Evolutionary conservation across 2,113 vertebrate genomes (phyloP).

Genomic region (Variabilichromis moorii): DNA sequence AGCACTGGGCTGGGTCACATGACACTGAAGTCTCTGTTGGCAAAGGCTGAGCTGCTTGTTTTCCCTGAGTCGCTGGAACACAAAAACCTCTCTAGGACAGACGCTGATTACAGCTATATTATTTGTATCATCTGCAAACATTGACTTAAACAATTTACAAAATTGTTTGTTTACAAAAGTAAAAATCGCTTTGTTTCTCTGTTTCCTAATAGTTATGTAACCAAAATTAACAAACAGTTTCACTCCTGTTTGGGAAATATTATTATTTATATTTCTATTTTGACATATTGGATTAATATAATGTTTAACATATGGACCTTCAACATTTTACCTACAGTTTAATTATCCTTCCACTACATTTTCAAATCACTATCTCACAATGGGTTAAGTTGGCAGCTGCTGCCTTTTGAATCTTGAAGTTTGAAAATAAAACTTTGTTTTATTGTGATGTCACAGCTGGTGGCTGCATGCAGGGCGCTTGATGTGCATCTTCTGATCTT

Average conservation of each 20-base stretch:
- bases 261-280: not conserved
- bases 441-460: not conserved
- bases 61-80: not conserved
- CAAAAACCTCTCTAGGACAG: not conserved
- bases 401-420: not conserved
- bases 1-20: not conserved
- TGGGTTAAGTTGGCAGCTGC: not conserved
- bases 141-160: not conserved
- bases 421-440: not conserved
- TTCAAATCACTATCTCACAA: not conserved
- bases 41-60: not conserved
- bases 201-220: not conserved
- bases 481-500: not conserved
- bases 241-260: not conserved
- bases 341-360: not conserved
- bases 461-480: not conserved
- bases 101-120: not conserved
- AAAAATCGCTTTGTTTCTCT: not conserved
- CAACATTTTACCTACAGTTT: not conserved
- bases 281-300: not conserved
- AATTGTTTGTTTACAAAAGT: not conserved
- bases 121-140: not conserved
- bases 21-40: not conserved
- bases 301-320: not conserved
- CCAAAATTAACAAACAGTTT: not conserved